phyloP scores from a whole-genome alignment of 92 coral and sea anemone genomes.

The Umimayanthus chanpuru region DNA sequence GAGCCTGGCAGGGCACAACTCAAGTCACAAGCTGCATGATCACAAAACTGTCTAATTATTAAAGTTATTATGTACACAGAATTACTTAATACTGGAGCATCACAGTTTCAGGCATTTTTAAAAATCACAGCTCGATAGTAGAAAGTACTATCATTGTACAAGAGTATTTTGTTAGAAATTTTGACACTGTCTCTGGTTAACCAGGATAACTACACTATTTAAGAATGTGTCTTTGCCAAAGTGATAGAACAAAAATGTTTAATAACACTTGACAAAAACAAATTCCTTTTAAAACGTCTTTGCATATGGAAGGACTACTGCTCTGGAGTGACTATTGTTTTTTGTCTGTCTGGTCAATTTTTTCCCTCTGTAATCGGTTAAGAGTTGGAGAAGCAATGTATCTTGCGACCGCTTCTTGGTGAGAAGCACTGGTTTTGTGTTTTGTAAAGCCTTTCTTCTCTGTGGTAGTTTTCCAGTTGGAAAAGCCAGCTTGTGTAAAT shows the following conservation, averaged over 20 bases:
- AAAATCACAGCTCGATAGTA: neutral
- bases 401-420: conserved; percentile 53
- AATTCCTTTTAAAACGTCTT: neutral
- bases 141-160: neutral
- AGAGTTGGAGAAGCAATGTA: conserved; percentile 26
- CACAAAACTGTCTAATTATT: neutral
- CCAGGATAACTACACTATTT: neutral
- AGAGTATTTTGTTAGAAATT: no score
- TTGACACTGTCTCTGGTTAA: neutral
- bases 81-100: conserved; percentile 4
- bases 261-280: neutral
- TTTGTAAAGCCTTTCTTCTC: conserved; percentile 63
- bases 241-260: neutral
- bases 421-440: conserved; percentile 41
- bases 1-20: neutral
- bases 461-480: conserved; percentile 65
- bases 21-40: neutral
- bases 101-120: neutral
- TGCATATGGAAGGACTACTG: conserved; percentile 24
- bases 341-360: neutral
- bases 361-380: neutral
- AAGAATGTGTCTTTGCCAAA: conserved; percentile 13
- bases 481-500: conserved; percentile 52
- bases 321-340: neutral
- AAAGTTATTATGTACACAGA: neutral